These are phyloP conservation scores for Drosophila trichaetosa DNA, from an alignment of 2,888 invertebrate species.

Conservation along the genomic window DNA sequence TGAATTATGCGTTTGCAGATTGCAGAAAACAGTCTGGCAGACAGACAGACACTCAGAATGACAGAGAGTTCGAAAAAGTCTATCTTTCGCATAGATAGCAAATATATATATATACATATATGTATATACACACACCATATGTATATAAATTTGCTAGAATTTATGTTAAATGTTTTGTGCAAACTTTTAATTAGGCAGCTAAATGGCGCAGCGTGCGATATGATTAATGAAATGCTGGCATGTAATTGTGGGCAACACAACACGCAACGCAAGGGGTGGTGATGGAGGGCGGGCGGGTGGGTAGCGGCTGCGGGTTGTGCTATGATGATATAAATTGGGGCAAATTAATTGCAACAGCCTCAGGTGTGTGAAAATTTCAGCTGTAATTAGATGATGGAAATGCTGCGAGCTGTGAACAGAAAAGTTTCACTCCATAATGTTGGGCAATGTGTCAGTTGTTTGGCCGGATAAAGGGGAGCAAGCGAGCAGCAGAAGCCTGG, in stretches of 20 bases:
- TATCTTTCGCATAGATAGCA: constrained; percentile 61
- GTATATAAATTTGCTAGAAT: constrained; percentile 46
- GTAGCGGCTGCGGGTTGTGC: constrained; percentile 1
- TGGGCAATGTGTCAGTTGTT: constrained; percentile 48
- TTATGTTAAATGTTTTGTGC: constrained; percentile 75
- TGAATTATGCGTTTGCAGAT: constrained; percentile 77
- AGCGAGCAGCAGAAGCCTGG: constrained; percentile 24
- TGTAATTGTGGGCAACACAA: constrained; percentile 66
- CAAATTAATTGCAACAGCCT: constrained; percentile 78
- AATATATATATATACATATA: constrained; percentile 20
- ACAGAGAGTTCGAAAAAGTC: constrained; percentile 36
- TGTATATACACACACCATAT: constrained; percentile 5
- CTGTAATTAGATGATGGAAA: constrained; percentile 78
- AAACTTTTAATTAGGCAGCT: constrained; percentile 77
- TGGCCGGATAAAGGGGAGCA: background rate
- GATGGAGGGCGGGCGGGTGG: background rate
- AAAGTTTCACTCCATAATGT: constrained; percentile 71
- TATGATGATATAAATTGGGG: constrained; percentile 73
- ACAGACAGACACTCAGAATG: constrained; percentile 12
- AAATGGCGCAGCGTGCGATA: constrained; percentile 77
- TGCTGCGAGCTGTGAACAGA: constrained; percentile 46
- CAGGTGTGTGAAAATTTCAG: constrained; percentile 75
- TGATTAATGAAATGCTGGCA: constrained; percentile 78
- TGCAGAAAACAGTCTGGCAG: constrained; percentile 44
- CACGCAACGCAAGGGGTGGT: constrained; percentile 43